Evolutionary conservation across 2,888 invertebrate genomes (phyloP).

Genomic region (Alloplasta piceator): DNA sequence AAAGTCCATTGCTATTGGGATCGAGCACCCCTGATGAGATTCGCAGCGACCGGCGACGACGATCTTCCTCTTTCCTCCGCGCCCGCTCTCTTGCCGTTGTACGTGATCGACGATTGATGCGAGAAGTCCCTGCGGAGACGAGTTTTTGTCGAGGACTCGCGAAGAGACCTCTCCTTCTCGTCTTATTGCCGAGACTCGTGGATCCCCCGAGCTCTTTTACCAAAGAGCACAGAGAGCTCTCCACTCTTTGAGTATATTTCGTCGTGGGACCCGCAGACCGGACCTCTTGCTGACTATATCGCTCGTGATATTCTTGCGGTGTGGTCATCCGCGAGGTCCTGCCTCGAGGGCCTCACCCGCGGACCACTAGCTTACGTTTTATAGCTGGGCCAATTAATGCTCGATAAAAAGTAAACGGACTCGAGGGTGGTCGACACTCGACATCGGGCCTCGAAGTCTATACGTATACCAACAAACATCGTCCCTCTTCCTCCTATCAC

Average conservation of each 20-base stretch:
- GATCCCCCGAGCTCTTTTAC: slow-evolving; percentile 15
- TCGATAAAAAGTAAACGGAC: slow-evolving; percentile 76
- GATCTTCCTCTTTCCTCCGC: slow-evolving; percentile 21
- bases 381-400: slow-evolving; percentile 82
- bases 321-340: slow-evolving; percentile 70
- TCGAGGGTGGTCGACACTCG: slow-evolving; percentile 81
- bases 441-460: slow-evolving; percentile 53
- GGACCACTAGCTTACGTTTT: slow-evolving; percentile 76
- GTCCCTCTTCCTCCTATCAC: slow-evolving; percentile 12
- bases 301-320: slow-evolving; percentile 70
- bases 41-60: slow-evolving; percentile 18
- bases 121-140: slow-evolving; percentile 76
- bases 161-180: slow-evolving; percentile 23
- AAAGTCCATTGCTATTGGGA: slow-evolving; percentile 42
- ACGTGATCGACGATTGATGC: slow-evolving; percentile 70
- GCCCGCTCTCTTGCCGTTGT: slow-evolving; percentile 24
- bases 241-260: slow-evolving; percentile 76
- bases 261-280: slow-evolving; percentile 64
- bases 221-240: neutral
- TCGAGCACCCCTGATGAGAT: slow-evolving; percentile 61
- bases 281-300: slow-evolving; percentile 31
- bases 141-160: slow-evolving; percentile 78
- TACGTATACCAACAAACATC: slow-evolving; percentile 50
- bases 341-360: slow-evolving; percentile 61
- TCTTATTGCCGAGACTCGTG: slow-evolving; percentile 56